Percentiles rank a stretch among this genome's conserved stretches.
phyloP scores from a whole-genome alignment of 2,888 invertebrate species.

The Phytoseiulus persimilis region DNA sequence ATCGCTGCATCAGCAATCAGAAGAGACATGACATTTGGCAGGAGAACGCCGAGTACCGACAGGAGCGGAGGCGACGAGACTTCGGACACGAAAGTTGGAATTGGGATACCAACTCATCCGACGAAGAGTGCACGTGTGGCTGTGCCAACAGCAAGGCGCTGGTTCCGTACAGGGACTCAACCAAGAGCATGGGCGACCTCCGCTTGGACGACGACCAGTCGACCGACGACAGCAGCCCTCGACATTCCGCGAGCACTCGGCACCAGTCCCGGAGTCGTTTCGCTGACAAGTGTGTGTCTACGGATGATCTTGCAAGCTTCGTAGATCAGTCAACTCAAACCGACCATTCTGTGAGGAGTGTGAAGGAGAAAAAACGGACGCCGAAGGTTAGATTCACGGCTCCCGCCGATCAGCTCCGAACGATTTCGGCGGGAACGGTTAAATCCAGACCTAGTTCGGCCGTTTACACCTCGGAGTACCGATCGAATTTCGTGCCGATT shows the following conservation, averaged over 20 bases:
- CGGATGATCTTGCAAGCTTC: slow-evolving; percentile 30
- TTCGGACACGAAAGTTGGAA: slow-evolving; percentile 28
- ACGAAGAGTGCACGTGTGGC: slow-evolving; percentile 29
- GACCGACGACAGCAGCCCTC: slow-evolving; percentile 20
- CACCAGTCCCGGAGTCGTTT: slow-evolving; percentile 9
- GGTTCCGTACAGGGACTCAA: slow-evolving; percentile 8
- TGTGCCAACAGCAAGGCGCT: not conserved
- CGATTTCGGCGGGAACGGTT: slow-evolving; percentile 20
- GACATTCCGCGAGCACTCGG: not conserved
- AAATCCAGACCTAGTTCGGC: slow-evolving; percentile 38
- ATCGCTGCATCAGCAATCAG: slow-evolving; percentile 37
- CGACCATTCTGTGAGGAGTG: not conserved
- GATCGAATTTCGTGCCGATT: slow-evolving; percentile 15
- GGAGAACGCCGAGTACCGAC: slow-evolving; percentile 34
- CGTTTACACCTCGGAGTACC: slow-evolving; percentile 17
- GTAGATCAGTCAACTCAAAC: slow-evolving; percentile 22
- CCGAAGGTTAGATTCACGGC: slow-evolving; percentile 37
- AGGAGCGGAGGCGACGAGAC: slow-evolving; percentile 26
- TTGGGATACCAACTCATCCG: slow-evolving; percentile 33
- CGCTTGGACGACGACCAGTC: slow-evolving; percentile 15
- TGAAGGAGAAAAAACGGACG: slow-evolving; percentile 27
- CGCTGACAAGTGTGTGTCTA: slow-evolving; percentile 36
- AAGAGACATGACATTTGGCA: slow-evolving; percentile 39
- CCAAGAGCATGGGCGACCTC: slow-evolving; percentile 30
- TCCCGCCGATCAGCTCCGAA: slow-evolving; percentile 29